Evolutionary conservation across 2,113 vertebrate genomes (phyloP).

Genomic region (Zosterops pallidus): DNA sequence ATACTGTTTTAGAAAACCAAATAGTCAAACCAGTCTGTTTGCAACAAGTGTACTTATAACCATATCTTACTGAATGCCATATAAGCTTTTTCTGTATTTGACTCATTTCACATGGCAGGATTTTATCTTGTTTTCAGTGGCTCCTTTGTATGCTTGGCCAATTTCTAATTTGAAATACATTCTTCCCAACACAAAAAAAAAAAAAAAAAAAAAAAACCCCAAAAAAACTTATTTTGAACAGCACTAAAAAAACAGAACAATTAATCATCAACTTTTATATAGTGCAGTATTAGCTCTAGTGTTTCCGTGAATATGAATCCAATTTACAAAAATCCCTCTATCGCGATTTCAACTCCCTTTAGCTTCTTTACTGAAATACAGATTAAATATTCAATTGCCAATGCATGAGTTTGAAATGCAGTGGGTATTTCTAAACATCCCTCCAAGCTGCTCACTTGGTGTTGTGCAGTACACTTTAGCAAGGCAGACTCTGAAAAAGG

Average conservation of each 20-base stretch:
- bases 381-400: neutral
- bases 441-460: neutral
- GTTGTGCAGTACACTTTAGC: neutral
- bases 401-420: neutral
- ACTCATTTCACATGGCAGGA: neutral
- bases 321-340: neutral
- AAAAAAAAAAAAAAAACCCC: too few relatives aligned
- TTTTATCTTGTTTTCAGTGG: neutral
- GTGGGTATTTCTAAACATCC: neutral
- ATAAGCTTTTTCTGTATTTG: neutral
- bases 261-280: neutral
- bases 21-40: neutral
- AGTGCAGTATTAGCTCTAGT: neutral
- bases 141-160: neutral
- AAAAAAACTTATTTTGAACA: neutral
- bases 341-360: neutral
- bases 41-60: neutral
- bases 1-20: neutral
- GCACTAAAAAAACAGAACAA: neutral
- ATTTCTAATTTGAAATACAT: neutral
- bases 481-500: neutral
- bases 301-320: neutral
- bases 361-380: neutral
- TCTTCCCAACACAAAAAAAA: neutral
- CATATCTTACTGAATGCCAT: neutral